These are phyloP conservation scores for Amblyraja radiata DNA, from an alignment of 2,797 vertebrate genomes.

Conservation along the genomic window DNA sequence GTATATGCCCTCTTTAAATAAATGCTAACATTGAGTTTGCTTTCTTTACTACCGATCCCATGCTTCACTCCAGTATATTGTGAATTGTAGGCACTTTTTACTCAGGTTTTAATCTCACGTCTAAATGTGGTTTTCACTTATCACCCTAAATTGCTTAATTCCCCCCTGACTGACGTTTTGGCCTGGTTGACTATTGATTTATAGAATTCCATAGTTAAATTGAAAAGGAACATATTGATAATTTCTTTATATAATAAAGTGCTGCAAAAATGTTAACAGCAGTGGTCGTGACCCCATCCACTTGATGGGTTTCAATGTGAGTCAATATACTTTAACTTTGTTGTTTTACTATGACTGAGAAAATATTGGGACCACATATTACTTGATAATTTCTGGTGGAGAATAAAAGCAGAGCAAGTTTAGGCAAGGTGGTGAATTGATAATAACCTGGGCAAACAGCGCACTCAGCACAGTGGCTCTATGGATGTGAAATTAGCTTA, in stretches of 20 bases:
- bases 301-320: neutral
- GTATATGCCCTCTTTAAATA: too few species aligned
- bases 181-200: neutral
- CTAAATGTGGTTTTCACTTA: neutral
- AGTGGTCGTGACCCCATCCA: neutral
- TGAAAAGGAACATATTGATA: neutral
- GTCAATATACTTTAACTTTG: neutral
- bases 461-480: neutral
- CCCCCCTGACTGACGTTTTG: neutral
- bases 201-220: neutral
- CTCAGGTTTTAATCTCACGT: neutral
- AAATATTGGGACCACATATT: neutral
- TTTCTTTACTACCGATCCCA: too few species aligned
- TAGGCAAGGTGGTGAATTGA: neutral
- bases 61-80: neutral
- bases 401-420: neutral
- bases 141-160: neutral
- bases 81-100: neutral
- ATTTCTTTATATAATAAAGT: neutral
- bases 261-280: neutral
- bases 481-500: neutral
- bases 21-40: too few species aligned
- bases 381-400: neutral
- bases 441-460: neutral
- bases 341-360: neutral